phyloP scores from a whole-genome alignment of 2,888 invertebrate species.

The Tridacna gigas region DNA sequence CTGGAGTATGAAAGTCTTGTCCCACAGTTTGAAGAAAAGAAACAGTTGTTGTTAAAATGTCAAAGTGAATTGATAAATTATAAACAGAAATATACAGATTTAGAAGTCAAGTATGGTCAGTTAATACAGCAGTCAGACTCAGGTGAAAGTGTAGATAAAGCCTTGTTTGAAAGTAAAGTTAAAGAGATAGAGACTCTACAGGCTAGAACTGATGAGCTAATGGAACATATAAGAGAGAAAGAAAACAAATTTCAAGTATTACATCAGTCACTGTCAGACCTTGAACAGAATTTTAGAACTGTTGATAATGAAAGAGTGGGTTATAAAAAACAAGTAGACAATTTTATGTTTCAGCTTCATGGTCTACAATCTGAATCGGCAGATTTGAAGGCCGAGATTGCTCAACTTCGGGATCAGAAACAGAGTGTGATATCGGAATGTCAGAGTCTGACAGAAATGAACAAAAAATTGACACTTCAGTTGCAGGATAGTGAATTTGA shows the following conservation, averaged over 20 bases:
- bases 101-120: slow-evolving; percentile 82
- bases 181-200: slow-evolving; percentile 71
- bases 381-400: slow-evolving; percentile 75
- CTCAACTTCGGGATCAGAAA: slow-evolving; percentile 59
- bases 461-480: slow-evolving; percentile 79
- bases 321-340: slow-evolving; percentile 82
- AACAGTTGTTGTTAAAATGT: slow-evolving; percentile 82
- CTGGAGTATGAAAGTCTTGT: slow-evolving; percentile 80
- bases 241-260: slow-evolving; percentile 69
- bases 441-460: slow-evolving; percentile 73
- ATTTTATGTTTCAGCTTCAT: slow-evolving; percentile 79
- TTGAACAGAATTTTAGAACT: slow-evolving; percentile 70
- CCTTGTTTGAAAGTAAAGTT: slow-evolving; percentile 67
- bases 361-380: slow-evolving; percentile 75
- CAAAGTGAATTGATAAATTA: slow-evolving; percentile 84
- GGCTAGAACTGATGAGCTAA: slow-evolving; percentile 65
- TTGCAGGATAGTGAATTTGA: slow-evolving; percentile 83
- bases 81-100: slow-evolving; percentile 81
- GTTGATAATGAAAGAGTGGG: slow-evolving; percentile 75
- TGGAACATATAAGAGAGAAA: slow-evolving; percentile 64
- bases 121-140: slow-evolving; percentile 75
- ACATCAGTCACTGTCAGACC: slow-evolving; percentile 71
- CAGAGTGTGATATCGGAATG: slow-evolving; percentile 72
- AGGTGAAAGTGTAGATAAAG: slow-evolving; percentile 71
- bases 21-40: slow-evolving; percentile 84